A percentile compares a stretch with the other conserved stretches of the same genome.
These are phyloP conservation scores for Peromyscus nudipes DNA, from an alignment of 2,797 vertebrate genomes.

Conservation along the genomic window DNA sequence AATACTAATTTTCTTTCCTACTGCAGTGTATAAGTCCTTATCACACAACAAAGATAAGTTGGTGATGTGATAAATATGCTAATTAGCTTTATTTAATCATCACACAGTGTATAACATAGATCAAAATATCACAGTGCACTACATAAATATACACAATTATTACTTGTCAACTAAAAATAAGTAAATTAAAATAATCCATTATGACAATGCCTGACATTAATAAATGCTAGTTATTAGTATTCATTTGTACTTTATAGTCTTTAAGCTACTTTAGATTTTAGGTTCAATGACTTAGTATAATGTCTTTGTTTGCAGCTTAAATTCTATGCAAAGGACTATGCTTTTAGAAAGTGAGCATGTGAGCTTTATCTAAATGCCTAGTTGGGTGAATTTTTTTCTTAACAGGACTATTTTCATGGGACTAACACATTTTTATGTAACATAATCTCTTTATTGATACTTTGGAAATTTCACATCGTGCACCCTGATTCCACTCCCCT, in stretches of 20 bases:
- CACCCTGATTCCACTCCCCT: background rate
- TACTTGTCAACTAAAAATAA: background rate
- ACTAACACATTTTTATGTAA: background rate
- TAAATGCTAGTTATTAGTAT: background rate
- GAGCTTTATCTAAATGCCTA: slow-evolving; percentile 59
- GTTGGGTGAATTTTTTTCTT: background rate
- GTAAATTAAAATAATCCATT: slow-evolving; percentile 14
- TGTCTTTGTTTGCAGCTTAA: slow-evolving; percentile 11
- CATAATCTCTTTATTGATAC: background rate
- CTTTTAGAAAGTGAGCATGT: slow-evolving; percentile 27
- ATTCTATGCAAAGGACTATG: slow-evolving; percentile 2
- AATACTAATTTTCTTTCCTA: background rate
- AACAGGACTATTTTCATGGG: slow-evolving; percentile 69
- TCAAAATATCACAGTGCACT: background rate
- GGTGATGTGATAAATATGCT: background rate
- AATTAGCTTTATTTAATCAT: slow-evolving; percentile 4
- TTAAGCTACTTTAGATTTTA: slow-evolving; percentile 54
- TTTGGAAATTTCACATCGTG: background rate
- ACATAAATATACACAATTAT: background rate
- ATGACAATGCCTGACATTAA: slow-evolving; percentile 8
- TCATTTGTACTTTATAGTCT: background rate
- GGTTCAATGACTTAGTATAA: background rate
- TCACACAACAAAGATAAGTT: background rate
- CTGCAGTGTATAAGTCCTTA: background rate
- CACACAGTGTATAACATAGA: slow-evolving; percentile 4